Base-by-base conservation (phyloP, 2,797 vertebrate species). In the Melanotaenia nigrans region DNA sequence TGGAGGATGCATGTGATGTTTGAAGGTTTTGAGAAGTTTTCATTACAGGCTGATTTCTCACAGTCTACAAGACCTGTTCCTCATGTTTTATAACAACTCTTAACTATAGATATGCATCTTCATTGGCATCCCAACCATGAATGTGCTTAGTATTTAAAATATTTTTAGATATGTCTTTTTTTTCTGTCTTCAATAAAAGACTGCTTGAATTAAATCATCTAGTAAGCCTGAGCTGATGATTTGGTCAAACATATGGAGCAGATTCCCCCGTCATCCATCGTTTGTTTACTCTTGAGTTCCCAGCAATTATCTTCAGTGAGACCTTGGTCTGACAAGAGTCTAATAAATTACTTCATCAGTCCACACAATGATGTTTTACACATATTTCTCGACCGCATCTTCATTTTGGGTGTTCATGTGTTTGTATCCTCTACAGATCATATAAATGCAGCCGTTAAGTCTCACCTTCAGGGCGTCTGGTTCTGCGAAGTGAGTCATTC, bases 391-490 rank as follows among this genome's bases (percentile, higher is more conserved):
- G 20, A n/a, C 38, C 38, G 3, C 14, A 42, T 4, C 45, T 49
- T 49, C n/a, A 9, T 20, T 20, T 47, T 7, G 18, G 5, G 18
- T 40, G 38, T 20, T 49, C 14, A 18, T 42, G 40, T 18, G 38
- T 45, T 8, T 45, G 6, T 20, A 18, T 45, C 42, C 18, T 45
- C 18, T 45, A 20, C 42, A 20, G 42, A 20, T 45, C 5, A 45
- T 20, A 20, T 45, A 20, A 20, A 20, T 2, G 42, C 42, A 16
- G 16, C 40, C 5, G 40, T 42, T 42, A 4, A 1, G 20, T 56
- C 90, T 94, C 87, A 99, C 98, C 96, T 96, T 97, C 45, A 99
- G 89, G 0, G 97, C 97, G 0, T 99, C 97, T 0, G 97, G 96
- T 24, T 97, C 95, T 24, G 98, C 97, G 1, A 99, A 99, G 92